Base-by-base conservation (phyloP, 2,888 invertebrate genomes). In the Ochropleura plecta region DNA sequence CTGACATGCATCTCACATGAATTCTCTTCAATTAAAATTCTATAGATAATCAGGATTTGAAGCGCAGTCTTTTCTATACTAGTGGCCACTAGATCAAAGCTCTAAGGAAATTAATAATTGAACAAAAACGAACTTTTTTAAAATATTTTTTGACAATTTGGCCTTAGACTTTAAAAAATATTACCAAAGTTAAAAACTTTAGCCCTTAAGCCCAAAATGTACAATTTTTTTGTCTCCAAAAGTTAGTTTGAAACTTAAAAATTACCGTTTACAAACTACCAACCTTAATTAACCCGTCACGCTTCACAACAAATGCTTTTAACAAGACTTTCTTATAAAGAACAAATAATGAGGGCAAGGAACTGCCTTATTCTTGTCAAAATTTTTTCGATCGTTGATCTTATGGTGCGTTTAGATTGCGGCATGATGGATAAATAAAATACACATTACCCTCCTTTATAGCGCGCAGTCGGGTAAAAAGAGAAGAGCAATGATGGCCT, bases 301-400 rank as follows among this genome's bases (percentile, higher is more conserved):
- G 55, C 51, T 80, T 67, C 48, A 57, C 66, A 74, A 51, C 67
- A 68, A 86, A 71, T 73, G 78, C 71, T 73, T 71, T 75, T 83
- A 88, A 87, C 78, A 82, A 83, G 77, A 76, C 81, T 85, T 78
- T 72, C 80, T 81, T 79, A 84, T 78, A 73, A 82, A 81, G 51
- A 79, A 64, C 68, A 84, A 85, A 79, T 86, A 82, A 79, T 63
- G 63, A 83, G 67, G 60, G 79, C 67, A 72, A 75, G 10, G 63
- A 72, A 59, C 48, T 68, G 78, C 70, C 70, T 80, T 84, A 75
- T 84, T 84, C 76, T 83, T 83, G 71, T 76, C 78, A 78, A 84
- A 77, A 66, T 84, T 82, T 86, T 84, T 85, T 78, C 62, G 65
- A 81, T 83, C 73, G 76, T 71, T 80, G 78, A 74, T 76, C 59